phyloP scores from a whole-genome alignment of 2,113 vertebrate genomes.

The Prochilodus magdalenae region DNA sequence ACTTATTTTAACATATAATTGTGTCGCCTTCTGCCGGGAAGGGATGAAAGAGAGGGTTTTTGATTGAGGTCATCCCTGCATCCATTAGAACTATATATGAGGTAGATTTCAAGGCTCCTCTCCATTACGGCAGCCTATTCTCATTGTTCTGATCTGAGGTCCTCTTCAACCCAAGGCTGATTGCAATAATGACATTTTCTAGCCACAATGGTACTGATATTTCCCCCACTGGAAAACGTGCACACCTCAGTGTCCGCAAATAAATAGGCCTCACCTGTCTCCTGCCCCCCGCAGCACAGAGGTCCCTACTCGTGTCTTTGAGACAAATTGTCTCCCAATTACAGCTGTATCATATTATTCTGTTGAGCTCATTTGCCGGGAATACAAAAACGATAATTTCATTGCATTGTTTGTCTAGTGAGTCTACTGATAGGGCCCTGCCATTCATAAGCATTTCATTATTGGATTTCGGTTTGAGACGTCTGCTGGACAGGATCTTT shows the following conservation, averaged over 20 bases:
- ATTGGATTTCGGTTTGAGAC: constrained; percentile 46
- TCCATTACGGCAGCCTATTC: constrained; percentile 77
- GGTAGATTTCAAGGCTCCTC: constrained; percentile 80
- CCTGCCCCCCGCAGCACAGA: constrained; percentile 42
- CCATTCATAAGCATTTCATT: constrained; percentile 42
- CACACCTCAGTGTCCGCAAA: constrained; percentile 73
- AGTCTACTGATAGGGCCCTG: constrained; percentile 23
- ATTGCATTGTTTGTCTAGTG: constrained; percentile 52
- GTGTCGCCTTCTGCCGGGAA: constrained; percentile 73
- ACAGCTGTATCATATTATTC: constrained; percentile 57
- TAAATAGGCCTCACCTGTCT: constrained; percentile 59
- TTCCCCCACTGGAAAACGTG: constrained; percentile 69
- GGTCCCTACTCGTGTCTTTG: constrained; percentile 25
- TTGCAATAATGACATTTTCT: constrained; percentile 80
- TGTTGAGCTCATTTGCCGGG: constrained; percentile 50
- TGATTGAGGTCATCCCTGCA: constrained; percentile 89
- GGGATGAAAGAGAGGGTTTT: constrained; percentile 78
- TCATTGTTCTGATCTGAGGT: constrained; percentile 71
- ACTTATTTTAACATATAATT: constrained; percentile 77
- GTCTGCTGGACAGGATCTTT: constrained; percentile 43
- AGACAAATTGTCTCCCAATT: constrained; percentile 54
- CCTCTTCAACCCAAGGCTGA: constrained; percentile 75
- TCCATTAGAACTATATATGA: constrained; percentile 83
- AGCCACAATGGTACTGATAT: constrained; percentile 71
- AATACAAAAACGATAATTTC: constrained; percentile 48